Percentiles rank a stretch among this genome's conserved stretches.
phyloP scores from a whole-genome alignment of 53 echinoderm and acorn worm genomes.

The Mesocentrotus franciscanus region DNA sequence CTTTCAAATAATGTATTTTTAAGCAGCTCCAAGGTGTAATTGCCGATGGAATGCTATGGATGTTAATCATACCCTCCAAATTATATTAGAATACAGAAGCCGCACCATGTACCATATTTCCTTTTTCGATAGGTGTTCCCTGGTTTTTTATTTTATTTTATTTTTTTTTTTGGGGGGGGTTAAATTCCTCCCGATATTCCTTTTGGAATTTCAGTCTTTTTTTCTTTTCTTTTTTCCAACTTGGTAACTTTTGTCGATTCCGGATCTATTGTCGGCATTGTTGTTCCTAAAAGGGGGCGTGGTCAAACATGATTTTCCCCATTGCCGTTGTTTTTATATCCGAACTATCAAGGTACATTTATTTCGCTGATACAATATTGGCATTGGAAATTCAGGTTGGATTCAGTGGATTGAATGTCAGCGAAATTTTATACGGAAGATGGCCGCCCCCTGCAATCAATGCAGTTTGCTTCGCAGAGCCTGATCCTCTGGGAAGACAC shows the following conservation, averaged over 20 bases:
- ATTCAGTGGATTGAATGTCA: neutral
- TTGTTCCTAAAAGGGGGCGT: conserved; percentile 2
- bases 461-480: neutral
- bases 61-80: too few species aligned
- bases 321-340: neutral
- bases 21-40: too few species aligned
- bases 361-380: neutral
- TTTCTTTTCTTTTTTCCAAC: too few species aligned
- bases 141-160: too few species aligned
- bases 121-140: too few species aligned
- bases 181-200: neutral
- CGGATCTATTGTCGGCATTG: too few species aligned
- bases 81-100: too few species aligned
- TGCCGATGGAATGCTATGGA: too few species aligned
- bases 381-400: neutral
- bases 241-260: too few species aligned
- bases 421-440: conserved; percentile 57
- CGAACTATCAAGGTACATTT: neutral
- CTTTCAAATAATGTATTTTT: too few species aligned
- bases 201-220: too few species aligned
- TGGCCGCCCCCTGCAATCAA: conserved; percentile 76
- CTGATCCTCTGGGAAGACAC: neutral
- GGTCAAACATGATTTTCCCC: neutral
- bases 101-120: too few species aligned
- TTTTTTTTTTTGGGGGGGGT: neutral